Conservation (phyloP, 2,888 invertebrate genomes). For the Drosophila tripunctata region DNA sequence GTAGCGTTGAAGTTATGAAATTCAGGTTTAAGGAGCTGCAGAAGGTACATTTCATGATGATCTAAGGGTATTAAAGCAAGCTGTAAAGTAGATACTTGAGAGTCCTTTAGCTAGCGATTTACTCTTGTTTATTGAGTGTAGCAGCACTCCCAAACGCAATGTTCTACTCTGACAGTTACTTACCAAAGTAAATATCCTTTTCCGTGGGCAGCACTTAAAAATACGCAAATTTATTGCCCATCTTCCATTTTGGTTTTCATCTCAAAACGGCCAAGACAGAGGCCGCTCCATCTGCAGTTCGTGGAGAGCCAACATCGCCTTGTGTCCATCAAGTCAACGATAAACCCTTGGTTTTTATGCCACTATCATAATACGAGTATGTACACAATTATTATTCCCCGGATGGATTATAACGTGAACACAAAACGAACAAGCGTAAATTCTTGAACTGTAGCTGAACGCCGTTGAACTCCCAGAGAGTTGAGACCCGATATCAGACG, state of each 20-base stretch:
- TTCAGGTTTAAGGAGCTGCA: slow-evolving; percentile 5
- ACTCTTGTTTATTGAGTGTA: slow-evolving; percentile 32
- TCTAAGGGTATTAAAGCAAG: slow-evolving; percentile 37
- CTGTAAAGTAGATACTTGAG: slow-evolving; percentile 28
- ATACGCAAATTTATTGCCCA: slow-evolving; percentile 65
- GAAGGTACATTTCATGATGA: slow-evolving; percentile 16
- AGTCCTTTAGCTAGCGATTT: slow-evolving; percentile 24
- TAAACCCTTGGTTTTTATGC: slow-evolving; percentile 65
- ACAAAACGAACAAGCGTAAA: slow-evolving; percentile 50
- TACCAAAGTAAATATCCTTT: slow-evolving; percentile 52
- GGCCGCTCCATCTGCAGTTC: slow-evolving; percentile 9
- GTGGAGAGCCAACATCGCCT: slow-evolving; percentile 14
- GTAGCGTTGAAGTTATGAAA: slow-evolving; percentile 29
- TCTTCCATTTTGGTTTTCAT: slow-evolving; percentile 46
- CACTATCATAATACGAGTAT: slow-evolving; percentile 70
- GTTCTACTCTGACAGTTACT: slow-evolving; percentile 34
- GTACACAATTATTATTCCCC: slow-evolving; percentile 80
- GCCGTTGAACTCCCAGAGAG: slow-evolving; percentile 56
- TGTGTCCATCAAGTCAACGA: slow-evolving; percentile 59
- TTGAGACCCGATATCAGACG: slow-evolving; percentile 13
- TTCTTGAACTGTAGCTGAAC: slow-evolving; percentile 42
- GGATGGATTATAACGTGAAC: slow-evolving; percentile 74
- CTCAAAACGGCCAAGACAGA: slow-evolving; percentile 16
- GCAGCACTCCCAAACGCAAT: slow-evolving; percentile 7
- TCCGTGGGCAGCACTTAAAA: slow-evolving; percentile 50